Evolutionary conservation across 2,888 invertebrate species (phyloP), one percentile per base, ranked within the genome.

Genomic region (Macropis europaea): DNA sequence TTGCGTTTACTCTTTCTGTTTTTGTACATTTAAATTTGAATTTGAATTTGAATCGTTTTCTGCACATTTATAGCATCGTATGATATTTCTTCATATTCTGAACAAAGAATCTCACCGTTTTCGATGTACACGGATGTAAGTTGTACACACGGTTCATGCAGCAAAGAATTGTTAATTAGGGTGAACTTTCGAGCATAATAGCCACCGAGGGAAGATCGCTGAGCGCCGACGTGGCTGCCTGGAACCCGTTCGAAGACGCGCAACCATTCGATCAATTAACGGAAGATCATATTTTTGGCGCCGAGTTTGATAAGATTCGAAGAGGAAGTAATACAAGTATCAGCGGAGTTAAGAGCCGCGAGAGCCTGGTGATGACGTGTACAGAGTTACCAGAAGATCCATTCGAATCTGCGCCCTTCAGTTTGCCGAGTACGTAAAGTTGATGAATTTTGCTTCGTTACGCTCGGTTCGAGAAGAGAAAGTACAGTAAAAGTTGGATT

Each of bases 231-330:
- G 91, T 94, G 34, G 92, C 93, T 3, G 94, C 95, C 77, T 96
- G 96, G 96, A 96, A 96, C 90, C 96, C 96, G 1, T 96, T 96
- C 86, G 95, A 95, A 85, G 95, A 95, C 82, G 92, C 93, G 56
- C 89, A 91, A 22, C 94, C 94, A 24, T 95, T 95, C 87, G 93
- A 93, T 86, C 93, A 94, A 84, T 92, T 95, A 90, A 94, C 94
- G 3, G 96, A 96, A 84, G 96, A 96, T 91, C 94, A 95, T 83
- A 93, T 95, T 80, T 96, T 96, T 89, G 96, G 95, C 62, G 95
- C 94, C 38, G 96, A 96, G 90, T 96, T 96, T 88, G 96, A 96
- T 88, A 95, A 95, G 90, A 94, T 96, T 82, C 91, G 95, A 80
- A 92, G 94, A 82, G 95, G 95, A 76, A 95, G 95, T 84, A 94